Evolutionary conservation across 2,113 vertebrate species (phyloP), one percentile per base, ranked within the genome.

Genomic region (Montifringilla adamsi): DNA sequence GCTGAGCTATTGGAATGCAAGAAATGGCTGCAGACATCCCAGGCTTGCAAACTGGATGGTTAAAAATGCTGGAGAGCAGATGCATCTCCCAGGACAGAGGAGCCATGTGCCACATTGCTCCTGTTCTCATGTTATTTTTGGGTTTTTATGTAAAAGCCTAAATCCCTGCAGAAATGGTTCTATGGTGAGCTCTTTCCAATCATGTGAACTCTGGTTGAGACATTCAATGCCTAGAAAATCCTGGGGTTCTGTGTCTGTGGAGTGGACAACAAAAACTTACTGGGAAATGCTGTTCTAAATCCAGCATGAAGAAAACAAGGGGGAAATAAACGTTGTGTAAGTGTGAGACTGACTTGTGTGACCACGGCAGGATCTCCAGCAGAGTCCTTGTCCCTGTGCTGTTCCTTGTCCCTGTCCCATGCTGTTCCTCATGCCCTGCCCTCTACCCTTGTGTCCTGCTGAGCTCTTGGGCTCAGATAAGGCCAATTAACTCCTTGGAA

Each of bases 401-500:
- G 46, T 33, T 76, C 80, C 62, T 64, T 67, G 63, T 81, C 77
- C 82, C 13, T 22, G 41, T 55, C 41, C 53, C 15, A 0, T 77
- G 91, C 44, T 23, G 39, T 28, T 78, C 84, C 68, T 72, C 89
- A 31, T 10, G 2, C 84, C 77, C 89, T 77, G 63, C 56, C 56
- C 44, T 79, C 0, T 2, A 37, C 59, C 46, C 46, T 83, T 19
- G 28, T 77, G 58, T 80, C 52, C 89, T 68, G 37, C 69, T 11
- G 69, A 67, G 66, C 59, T 10, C 49, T 46, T 15, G 8, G 44
- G 47, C 79, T 91, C 74, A 62, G 91, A 92, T 89, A 92, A 96
- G 93, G 78, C 63, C 30, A 85, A 59, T 91, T 82, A 89, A 84
- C 62, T 91, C 84, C 66, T 43, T 43, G 87, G 70, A 85, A 92